phyloP scores from a whole-genome alignment of 2,113 vertebrate genomes.

The Dicentrarchus labrax region DNA sequence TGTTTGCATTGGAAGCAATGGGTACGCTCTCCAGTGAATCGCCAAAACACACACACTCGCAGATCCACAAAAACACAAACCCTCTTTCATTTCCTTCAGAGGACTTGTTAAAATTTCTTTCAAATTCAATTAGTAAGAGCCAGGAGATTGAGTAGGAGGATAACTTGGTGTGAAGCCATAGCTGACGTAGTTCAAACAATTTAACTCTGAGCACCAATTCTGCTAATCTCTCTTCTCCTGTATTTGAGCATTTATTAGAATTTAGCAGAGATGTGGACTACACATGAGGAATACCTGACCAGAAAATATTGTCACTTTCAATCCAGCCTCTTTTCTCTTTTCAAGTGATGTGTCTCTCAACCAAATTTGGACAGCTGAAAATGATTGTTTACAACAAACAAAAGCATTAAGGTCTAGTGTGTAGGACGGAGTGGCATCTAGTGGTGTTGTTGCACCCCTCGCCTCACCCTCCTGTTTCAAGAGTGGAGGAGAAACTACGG shows the following conservation, averaged over 20 bases:
- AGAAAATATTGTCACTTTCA: conserved; percentile 78
- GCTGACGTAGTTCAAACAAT: conserved; percentile 65
- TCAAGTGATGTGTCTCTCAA: conserved; percentile 35
- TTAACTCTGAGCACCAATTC: conserved; percentile 53
- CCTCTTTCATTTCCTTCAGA: conserved; percentile 54
- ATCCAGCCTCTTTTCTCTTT: conserved; percentile 57
- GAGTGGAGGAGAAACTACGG: too few species aligned
- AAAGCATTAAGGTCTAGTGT: neutral
- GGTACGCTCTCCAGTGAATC: conserved; percentile 30
- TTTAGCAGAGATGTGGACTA: conserved; percentile 63
- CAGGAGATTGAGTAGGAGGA: conserved; percentile 66
- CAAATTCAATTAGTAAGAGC: conserved; percentile 80
- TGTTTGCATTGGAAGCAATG: conserved; percentile 64
- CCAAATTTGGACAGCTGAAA: conserved; percentile 41
- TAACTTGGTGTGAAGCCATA: conserved; percentile 73
- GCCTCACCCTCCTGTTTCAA: too few species aligned
- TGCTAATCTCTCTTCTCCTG: conserved; percentile 78
- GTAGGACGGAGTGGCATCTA: neutral
- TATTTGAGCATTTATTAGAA: conserved; percentile 68
- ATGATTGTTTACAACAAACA: conserved; percentile 50
- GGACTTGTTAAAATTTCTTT: conserved; percentile 76
- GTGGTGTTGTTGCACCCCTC: neutral
- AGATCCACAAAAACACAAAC: conserved; percentile 33
- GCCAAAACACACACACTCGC: conserved; percentile 34
- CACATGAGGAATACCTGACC: conserved; percentile 45